Base-by-base conservation (phyloP, 2,888 invertebrate genomes). In the Phyllotreta cruciferae region DNA sequence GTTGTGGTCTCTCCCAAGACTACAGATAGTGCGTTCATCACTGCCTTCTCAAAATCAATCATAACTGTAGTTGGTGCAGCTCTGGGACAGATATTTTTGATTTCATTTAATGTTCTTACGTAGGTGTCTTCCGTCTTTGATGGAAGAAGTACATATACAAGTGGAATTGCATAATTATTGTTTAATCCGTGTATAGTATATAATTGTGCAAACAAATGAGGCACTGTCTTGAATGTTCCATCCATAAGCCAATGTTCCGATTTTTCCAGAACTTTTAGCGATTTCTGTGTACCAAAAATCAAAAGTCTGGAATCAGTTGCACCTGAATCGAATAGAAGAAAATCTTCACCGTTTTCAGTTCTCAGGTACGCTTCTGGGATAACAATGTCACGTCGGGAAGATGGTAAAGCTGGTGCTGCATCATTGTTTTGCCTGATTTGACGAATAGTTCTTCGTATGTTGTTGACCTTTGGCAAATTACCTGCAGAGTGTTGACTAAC, bases 141-240 rank as follows among this genome's bases (percentile, higher is more conserved):
- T 13, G 45, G 45, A 10, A 45, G 14, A 10, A 53, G 38, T 7
- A 37, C 53, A 53, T 53, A 53, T 38, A 53, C 9, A n/a, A 53
- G 13, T n/a, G 53, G 36, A 53, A 3, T 53, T 10, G 36, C 6
- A 53, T n/a, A 36, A 38, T 53, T 45, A 13, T 45, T 13, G 6
- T 53, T n/a, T 10, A 53, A 11, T n/a, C 53, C 53, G 37, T 53
- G 53, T 10, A 53, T 53, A 36, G 53, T 53, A 38, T 53, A 53
- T 53, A 53, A 11, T 53, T 53, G 53, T n/a, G 6, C 11, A 36
- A 53, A 53, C 10, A 53, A 36, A 36, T 53, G 53, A 13, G 53
- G 53, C 10, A 53, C 53, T 10, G 53, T 53, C 14, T 53, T 53
- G 8, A 53, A 53, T 13, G 53, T 53, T 53, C 36, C 53, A 3